phyloP scores from a whole-genome alignment of 1,140 invertebrate genomes.

The Magallana angulata region DNA sequence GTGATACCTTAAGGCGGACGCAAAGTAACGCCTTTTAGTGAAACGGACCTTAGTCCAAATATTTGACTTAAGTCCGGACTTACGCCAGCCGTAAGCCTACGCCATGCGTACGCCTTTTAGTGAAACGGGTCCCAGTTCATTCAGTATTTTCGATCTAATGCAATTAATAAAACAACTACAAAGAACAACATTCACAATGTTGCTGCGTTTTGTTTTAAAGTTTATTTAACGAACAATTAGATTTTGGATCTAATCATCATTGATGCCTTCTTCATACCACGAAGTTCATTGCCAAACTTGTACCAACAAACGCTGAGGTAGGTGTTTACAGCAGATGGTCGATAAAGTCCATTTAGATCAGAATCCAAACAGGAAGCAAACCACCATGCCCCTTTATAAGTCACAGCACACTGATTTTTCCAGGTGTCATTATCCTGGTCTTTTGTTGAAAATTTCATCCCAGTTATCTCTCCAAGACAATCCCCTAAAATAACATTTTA shows the following conservation, averaged over 20 bases:
- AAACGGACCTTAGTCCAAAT: too few species aligned
- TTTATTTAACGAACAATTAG: too few species aligned
- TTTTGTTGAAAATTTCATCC: conserved; percentile 17
- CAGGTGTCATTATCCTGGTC: conserved; percentile 16
- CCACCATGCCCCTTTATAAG: conserved; percentile 28
- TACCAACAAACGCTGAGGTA: not conserved
- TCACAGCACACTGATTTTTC: not conserved
- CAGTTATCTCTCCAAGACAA: conserved; percentile 16
- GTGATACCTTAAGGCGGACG: too few species aligned
- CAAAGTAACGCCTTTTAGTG: too few species aligned
- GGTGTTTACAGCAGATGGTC: not conserved
- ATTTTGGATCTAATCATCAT: not conserved
- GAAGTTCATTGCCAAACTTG: not conserved
- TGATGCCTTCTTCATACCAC: not conserved
- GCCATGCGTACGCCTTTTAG: too few species aligned
- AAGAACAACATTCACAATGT: too few species aligned
- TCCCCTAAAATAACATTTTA: conserved; percentile 1
- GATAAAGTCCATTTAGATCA: conserved; percentile 25
- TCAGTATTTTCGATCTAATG: too few species aligned
- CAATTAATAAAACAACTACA: too few species aligned
- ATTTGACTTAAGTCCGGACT: too few species aligned
- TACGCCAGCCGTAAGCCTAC: too few species aligned
- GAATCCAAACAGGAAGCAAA: not conserved
- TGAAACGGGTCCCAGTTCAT: too few species aligned
- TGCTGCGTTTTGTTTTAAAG: too few species aligned